Evolutionary conservation across 2,797 vertebrate species (phyloP), one percentile per base, ranked within the genome.

Genomic region (Pelodytes ibericus): DNA sequence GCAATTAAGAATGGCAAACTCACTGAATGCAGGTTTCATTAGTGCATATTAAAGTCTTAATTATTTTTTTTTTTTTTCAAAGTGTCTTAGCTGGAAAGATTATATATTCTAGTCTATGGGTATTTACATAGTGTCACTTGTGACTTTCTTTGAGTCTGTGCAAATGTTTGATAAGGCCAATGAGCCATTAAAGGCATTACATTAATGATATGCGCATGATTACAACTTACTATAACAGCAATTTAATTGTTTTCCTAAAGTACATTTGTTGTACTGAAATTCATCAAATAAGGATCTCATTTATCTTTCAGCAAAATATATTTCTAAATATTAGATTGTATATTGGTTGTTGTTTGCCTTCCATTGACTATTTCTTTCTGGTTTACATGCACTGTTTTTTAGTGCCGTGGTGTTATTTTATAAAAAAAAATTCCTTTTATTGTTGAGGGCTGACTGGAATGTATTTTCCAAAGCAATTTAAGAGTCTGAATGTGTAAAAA

Each of bases 1-100:
- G 75, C 69, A 72, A 72, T 78, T 78, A 78, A 72, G 69, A 57
- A 29, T 31, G 24, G 53, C 75, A 71, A 59, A 60, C 57, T 69
- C 31, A 20, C 29, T 30, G 69, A 67, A 66, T 67, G 69, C 53
- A n/a, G 61, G 69, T 77, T 72, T 71, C 74, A 71, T 76, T 71
- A 56, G 58, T 7, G 60, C 51, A 58, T 77, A 77, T 65, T 71
- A 71, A 78, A 65, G 33, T 72, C 62, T 72, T 72, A 66, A 72
- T 78, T 72, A 68, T 68, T 74, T 41, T 56, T 57, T 44, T 77
- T 44, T 51, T 72, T 77, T 71, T 76, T 66, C 3, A 0, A 24
- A 78, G 47, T 53, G 69, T 66, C 75, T 72, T 22, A 10, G 27
- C 30, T 26, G 39, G 27, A 71, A 36, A 26, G 33, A 49, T 65